These are phyloP conservation scores for Siderastrea radians DNA, from an alignment of 92 coral and sea anemone genomes.

Conservation along the genomic window DNA sequence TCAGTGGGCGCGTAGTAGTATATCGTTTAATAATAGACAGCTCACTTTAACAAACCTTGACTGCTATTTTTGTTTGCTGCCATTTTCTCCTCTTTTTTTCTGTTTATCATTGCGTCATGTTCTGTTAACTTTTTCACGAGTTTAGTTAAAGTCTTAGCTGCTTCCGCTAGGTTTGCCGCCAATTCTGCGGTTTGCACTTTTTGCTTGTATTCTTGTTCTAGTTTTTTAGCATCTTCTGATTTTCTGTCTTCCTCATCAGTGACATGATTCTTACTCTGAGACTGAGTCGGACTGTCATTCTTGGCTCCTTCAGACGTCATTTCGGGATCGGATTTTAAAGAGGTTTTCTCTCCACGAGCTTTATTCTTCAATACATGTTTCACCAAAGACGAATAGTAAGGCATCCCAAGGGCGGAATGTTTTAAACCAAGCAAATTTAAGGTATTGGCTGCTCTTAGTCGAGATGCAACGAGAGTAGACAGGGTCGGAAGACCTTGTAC, in stretches of 20 bases:
- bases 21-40: too few relatives aligned
- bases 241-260: not conserved
- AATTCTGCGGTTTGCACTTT: constrained; percentile 46
- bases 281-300: not conserved
- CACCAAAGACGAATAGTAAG: not conserved
- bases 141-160: constrained; percentile 39
- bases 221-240: constrained; percentile 4
- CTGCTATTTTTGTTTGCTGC: not conserved
- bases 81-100: not conserved
- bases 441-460: constrained; percentile 6
- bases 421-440: constrained; percentile 5
- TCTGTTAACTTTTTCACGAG: constrained; percentile 31
- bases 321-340: not conserved
- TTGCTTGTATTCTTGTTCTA: constrained; percentile 8
- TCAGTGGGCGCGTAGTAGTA: too few relatives aligned
- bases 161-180: constrained; percentile 53
- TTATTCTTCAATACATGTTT: not conserved
- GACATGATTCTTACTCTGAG: not conserved
- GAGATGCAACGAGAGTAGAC: not conserved
- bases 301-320: not conserved
- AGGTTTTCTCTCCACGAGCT: not conserved
- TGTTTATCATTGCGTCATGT: not conserved
- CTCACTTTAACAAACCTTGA: not conserved
- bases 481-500: constrained; percentile 13
- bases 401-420: not conserved